Percentiles rank a stretch among this genome's conserved stretches.
Evolutionary conservation across 2,888 invertebrate genomes (phyloP).

Genomic region (Drosophila ezoana): DNA sequence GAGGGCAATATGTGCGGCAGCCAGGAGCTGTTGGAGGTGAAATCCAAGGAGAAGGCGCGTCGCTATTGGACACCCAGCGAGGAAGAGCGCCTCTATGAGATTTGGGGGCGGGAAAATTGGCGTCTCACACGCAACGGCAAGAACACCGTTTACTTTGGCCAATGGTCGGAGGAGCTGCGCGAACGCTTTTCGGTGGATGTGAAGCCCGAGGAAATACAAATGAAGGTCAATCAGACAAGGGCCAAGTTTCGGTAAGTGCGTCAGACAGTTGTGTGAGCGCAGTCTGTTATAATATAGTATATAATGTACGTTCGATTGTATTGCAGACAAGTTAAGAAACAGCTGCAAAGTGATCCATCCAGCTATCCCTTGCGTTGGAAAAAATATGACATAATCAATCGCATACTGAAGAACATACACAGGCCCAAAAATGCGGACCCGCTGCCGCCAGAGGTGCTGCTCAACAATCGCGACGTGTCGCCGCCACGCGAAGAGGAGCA

Average conservation of each 20-base stretch:
- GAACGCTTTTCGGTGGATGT: conserved; percentile 77
- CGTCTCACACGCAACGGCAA: conserved; percentile 79
- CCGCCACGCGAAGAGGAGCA: conserved; percentile 68
- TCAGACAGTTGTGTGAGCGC: too few relatives aligned
- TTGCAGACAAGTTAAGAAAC: conserved; percentile 54
- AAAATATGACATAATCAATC: conserved; percentile 77
- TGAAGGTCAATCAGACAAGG: conserved; percentile 82
- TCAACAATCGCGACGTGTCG: conserved; percentile 80
- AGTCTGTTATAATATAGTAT: neutral
- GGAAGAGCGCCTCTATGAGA: conserved; percentile 80
- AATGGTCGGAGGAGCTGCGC: conserved; percentile 78
- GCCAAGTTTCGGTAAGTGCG: conserved; percentile 78
- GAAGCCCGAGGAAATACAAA: conserved; percentile 81
- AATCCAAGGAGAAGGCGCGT: conserved; percentile 73
- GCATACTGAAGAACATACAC: conserved; percentile 79
- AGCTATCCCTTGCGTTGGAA: conserved; percentile 74
- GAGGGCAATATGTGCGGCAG: conserved; percentile 63
- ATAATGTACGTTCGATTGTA: neutral
- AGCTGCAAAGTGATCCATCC: conserved; percentile 59
- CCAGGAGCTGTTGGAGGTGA: conserved; percentile 64
- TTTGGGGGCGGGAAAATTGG: conserved; percentile 83
- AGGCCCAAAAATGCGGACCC: conserved; percentile 82
- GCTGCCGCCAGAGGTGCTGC: conserved; percentile 73
- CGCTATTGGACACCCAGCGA: conserved; percentile 82
- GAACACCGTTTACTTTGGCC: conserved; percentile 78